phyloP scores from a whole-genome alignment of 2,888 invertebrate genomes.

The Orchesella flavescens region DNA sequence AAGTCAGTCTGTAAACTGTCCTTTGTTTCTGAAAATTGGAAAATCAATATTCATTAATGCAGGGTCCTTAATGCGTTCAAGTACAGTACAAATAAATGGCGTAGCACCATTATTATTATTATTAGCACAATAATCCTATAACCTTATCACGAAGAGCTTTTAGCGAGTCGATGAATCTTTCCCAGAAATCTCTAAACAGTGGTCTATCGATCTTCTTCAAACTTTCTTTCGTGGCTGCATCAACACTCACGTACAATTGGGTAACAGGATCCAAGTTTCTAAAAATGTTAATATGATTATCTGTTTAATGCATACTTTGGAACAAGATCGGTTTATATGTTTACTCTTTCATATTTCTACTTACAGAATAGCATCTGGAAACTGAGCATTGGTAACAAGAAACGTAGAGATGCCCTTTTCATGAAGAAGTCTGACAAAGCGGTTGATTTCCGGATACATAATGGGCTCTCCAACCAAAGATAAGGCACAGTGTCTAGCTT shows the following conservation, averaged over 20 bases:
- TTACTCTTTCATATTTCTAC: no score
- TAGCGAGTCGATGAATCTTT: constrained; percentile 77
- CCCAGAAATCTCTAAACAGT: constrained; percentile 78
- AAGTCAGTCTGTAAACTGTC: constrained; percentile 78
- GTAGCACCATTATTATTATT: neutral
- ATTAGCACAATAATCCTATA: neutral
- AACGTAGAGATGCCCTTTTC: constrained; percentile 77
- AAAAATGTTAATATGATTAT: no score
- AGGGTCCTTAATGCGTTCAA: no score
- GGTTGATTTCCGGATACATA: constrained; percentile 79
- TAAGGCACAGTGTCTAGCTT: constrained; percentile 77
- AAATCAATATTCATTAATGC: no score
- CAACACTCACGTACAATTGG: constrained; percentile 79
- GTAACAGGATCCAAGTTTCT: constrained; percentile 76
- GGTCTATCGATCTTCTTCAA: constrained; percentile 79
- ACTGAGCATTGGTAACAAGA: constrained; percentile 79
- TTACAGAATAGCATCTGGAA: constrained; percentile 78
- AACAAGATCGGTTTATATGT: no score
- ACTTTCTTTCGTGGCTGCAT: constrained; percentile 78
- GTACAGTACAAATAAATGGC: no score
- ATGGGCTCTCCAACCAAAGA: constrained; percentile 79
- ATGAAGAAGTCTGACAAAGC: constrained; percentile 76
- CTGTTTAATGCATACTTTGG: no score
- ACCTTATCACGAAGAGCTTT: constrained; percentile 76
- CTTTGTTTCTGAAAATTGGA: constrained; percentile 75